These are phyloP conservation scores for Pontoporia blainvillei DNA, from an alignment of 2,113 vertebrate genomes.

Conservation along the genomic window DNA sequence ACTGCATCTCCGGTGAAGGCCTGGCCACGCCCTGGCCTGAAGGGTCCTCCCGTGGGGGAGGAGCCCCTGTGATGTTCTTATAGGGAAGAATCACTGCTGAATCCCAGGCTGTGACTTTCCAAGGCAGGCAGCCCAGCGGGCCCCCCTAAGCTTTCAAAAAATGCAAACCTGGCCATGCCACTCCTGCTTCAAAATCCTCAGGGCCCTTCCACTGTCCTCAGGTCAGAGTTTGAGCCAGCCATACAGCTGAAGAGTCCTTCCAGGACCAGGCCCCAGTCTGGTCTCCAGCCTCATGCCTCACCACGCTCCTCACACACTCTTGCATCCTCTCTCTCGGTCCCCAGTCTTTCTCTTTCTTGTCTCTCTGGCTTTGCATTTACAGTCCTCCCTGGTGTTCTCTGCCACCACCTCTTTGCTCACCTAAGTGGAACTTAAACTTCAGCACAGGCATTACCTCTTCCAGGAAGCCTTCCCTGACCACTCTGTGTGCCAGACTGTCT, in stretches of 20 bases:
- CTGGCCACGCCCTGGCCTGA: not conserved
- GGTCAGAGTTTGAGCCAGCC: not conserved
- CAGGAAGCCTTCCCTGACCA: not conserved
- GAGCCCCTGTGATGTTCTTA: not conserved
- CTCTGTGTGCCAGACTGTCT: not conserved
- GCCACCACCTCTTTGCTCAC: not conserved
- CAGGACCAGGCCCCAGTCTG: not conserved
- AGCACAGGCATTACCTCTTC: not conserved
- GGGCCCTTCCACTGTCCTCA: not conserved
- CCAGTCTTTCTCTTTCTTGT: not conserved
- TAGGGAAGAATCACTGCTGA: not conserved
- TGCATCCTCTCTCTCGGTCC: not conserved
- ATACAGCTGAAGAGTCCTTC: rapidly evolving
- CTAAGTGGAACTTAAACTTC: not conserved
- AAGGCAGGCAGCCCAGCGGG: not conserved
- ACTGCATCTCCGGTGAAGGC: not conserved
- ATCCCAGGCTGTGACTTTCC: not conserved
- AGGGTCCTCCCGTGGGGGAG: not conserved
- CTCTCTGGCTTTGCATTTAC: not conserved
- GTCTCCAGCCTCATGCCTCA: not conserved
- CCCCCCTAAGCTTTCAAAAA: not conserved
- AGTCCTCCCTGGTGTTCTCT: not conserved
- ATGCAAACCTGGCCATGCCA: not conserved
- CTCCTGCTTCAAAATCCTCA: not conserved
- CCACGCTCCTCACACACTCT: not conserved